These are phyloP conservation scores for Ianthella basta DNA, from an alignment of 37 sponge, comb jelly and placozoan species.

Conservation along the genomic window DNA sequence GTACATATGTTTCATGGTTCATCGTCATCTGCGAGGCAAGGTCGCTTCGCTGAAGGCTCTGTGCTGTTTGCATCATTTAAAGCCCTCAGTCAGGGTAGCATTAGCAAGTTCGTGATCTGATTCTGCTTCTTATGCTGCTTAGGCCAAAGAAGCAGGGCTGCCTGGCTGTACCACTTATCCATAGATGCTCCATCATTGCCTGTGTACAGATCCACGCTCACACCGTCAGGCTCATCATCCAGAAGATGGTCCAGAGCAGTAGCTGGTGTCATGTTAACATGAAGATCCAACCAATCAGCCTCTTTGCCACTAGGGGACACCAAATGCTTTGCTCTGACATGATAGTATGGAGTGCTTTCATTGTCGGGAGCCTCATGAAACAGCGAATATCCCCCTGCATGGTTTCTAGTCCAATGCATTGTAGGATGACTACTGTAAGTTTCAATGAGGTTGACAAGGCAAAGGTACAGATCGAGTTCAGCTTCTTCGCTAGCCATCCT, in stretches of 20 bases:
- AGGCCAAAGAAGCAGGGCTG: slow-evolving; percentile 48
- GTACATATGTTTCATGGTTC: too few species aligned
- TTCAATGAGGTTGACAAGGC: neutral
- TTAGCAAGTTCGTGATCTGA: too few species aligned
- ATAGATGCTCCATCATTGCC: slow-evolving; percentile 43
- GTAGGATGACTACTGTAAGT: too few species aligned
- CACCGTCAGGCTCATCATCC: neutral
- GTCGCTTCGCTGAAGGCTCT: too few species aligned
- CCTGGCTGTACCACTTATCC: slow-evolving; percentile 21
- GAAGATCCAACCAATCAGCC: neutral
- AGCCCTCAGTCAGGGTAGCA: too few species aligned
- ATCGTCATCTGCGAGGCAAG: too few species aligned
- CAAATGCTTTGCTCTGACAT: neutral
- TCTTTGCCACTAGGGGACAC: slow-evolving; percentile 4
- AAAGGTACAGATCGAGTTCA: slow-evolving; percentile 37
- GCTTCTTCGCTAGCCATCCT: neutral
- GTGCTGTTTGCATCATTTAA: too few species aligned
- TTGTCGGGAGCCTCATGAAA: neutral
- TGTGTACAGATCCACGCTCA: neutral
- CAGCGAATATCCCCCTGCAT: neutral
- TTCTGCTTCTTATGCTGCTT: neutral
- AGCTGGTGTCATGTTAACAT: neutral
- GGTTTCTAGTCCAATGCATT: neutral
- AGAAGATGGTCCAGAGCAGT: neutral
- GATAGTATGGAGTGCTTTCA: too few species aligned